Base-by-base conservation (phyloP, 2,113 vertebrate species). In the Planiliza haematocheilus region DNA sequence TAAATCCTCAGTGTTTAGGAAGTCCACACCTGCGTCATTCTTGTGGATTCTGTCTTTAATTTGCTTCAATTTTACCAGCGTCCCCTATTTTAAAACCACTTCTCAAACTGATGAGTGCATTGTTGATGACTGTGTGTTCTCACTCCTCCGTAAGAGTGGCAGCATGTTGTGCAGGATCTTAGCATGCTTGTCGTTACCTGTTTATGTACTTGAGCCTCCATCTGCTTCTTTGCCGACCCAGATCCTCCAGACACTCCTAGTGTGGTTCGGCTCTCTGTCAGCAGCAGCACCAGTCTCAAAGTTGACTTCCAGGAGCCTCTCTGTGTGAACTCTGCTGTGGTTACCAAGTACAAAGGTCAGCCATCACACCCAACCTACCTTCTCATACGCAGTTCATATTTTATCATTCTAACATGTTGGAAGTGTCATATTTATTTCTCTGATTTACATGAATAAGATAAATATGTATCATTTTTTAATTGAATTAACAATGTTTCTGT, bases 311-410 rank as follows among this genome's bases (percentile, higher is more conserved):
- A 94, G 69, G 96, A 97, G 84, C 96, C 96, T 16, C 86, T 94
- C 13, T 95, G 94, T 0, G 90, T 95, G 85, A 96, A 96, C 64
- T 95, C 95, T 0, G 96, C 96, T 0, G 91, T 97, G 1, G 94
- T 97, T 76, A 97, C 96, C 75, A 97, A 96, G 84, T 97, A 97
- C 87, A 96, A 94, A 89, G 96, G 96, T 97, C 65, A 85, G 83
- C 51, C 11, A 10, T 38, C 7, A 21, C 58, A 49, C 42, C 9
- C 24, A 4, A 37, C 46, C 18, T 37, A 14, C 37, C 21, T 52
- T 57, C 20, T 48, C 58, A 56, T 69, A 43, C 67, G 48, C n/a
- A n/a, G n/a, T n/a, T n/a, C n/a, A n/a, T n/a, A n/a, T n/a, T n/a
- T n/a, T n/a, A n/a, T n/a, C n/a, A n/a, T n/a, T n/a, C n/a, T n/a